Percentiles rank a stretch among this genome's conserved stretches.
Conservation (phyloP, 2,888 invertebrate species). For the Syrphus vitripennis region DNA sequence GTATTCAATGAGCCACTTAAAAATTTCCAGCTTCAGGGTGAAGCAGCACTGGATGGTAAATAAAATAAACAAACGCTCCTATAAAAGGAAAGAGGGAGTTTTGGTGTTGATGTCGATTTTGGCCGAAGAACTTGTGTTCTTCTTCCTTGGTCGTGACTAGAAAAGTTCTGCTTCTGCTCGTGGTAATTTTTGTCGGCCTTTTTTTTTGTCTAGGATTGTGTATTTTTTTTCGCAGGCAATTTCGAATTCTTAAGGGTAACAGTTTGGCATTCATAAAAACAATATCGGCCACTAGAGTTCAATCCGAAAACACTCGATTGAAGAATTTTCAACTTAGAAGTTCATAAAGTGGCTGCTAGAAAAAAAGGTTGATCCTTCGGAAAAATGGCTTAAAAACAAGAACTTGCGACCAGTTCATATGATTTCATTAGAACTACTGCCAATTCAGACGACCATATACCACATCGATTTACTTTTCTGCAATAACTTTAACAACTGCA, state of each 20-base stretch:
- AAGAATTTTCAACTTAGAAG: too few species aligned
- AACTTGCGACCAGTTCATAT: not conserved
- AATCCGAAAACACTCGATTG: too few species aligned
- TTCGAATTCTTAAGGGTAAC: not conserved
- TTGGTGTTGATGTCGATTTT: slow-evolving; percentile 41
- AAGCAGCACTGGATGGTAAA: slow-evolving; percentile 6
- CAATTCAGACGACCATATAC: slow-evolving; percentile 64
- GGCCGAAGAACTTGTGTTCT: slow-evolving; percentile 4
- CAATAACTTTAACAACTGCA: slow-evolving; percentile 50
- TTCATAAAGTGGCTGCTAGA: too few species aligned
- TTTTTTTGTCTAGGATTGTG: not conserved
- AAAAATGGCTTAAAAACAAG: not conserved
- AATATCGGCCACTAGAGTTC: not conserved
- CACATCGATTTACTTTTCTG: slow-evolving; percentile 57
- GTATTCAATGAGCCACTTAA: slow-evolving; percentile 66
- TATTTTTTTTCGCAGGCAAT: not conserved
- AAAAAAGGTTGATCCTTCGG: too few species aligned
- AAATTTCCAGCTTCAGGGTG: slow-evolving; percentile 45
- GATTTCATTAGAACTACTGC: slow-evolving; percentile 28
- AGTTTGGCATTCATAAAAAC: not conserved
- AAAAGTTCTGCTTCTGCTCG: slow-evolving; percentile 57
- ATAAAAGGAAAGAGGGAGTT: slow-evolving; percentile 4
- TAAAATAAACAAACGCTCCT: slow-evolving; percentile 13
- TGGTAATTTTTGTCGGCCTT: slow-evolving; percentile 25
- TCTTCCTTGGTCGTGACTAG: slow-evolving; percentile 68